phyloP scores from a whole-genome alignment of 2,888 invertebrate species.

The Alviniconcha strummeri region DNA sequence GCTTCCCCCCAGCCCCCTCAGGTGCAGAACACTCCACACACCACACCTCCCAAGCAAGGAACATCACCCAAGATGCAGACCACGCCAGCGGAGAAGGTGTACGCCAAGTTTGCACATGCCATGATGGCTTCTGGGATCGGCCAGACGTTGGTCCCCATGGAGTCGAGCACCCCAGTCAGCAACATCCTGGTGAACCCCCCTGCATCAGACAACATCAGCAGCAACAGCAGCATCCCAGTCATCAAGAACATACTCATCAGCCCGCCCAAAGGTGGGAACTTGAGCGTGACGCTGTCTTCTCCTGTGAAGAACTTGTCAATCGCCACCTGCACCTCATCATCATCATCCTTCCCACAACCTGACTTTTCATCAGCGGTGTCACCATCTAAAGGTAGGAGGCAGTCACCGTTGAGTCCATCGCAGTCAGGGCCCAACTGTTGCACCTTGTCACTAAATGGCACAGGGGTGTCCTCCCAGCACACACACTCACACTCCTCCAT shows the following conservation, averaged over 20 bases:
- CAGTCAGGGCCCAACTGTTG: not conserved
- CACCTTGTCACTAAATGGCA: not conserved
- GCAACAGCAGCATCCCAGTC: not conserved
- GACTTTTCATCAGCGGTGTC: not conserved
- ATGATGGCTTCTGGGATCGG: constrained; percentile 28
- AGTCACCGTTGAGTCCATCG: not conserved
- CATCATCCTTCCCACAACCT: constrained; percentile 20
- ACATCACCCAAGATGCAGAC: not conserved
- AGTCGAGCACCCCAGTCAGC: constrained; percentile 12
- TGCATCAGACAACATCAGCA: not conserved
- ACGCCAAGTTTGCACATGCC: constrained; percentile 29
- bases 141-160: constrained; percentile 23
- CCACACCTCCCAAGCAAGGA: not conserved
- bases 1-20: not conserved
- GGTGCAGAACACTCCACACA: constrained; percentile 21
- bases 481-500: not conserved
- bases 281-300: constrained; percentile 11
- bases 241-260: constrained; percentile 33
- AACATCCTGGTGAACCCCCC: constrained; percentile 29
- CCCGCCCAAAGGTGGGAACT: not conserved
- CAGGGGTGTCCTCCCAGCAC: not conserved
- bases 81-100: constrained; percentile 15
- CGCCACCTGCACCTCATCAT: not conserved
- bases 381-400: not conserved
- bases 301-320: constrained; percentile 18